Conservation (phyloP, 2,113 vertebrate species). For the Xyrauchen texanus region DNA sequence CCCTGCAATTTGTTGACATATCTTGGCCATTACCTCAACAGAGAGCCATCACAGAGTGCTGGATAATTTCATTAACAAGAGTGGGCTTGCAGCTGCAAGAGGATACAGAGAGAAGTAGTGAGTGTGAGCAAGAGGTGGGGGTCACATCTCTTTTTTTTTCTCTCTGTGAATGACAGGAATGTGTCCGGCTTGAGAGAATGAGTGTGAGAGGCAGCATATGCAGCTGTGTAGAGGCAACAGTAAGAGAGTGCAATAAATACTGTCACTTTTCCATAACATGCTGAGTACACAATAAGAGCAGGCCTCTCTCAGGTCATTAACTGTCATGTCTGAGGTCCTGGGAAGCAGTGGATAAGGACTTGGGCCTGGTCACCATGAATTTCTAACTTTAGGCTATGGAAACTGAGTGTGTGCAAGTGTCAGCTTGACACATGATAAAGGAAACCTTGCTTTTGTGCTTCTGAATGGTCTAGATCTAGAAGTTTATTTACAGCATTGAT, state of each 20-base stretch:
- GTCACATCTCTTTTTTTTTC: constrained; percentile 26
- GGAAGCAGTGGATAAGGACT: constrained; percentile 36
- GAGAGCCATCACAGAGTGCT: constrained; percentile 45
- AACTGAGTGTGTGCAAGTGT: constrained; percentile 28
- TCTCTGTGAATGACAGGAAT: constrained; percentile 56
- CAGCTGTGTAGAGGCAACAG: constrained; percentile 45
- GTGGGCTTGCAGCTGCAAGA: constrained; percentile 52
- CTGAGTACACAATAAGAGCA: constrained; percentile 34
- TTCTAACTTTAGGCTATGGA: constrained; percentile 3
- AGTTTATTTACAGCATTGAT: not conserved
- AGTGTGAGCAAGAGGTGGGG: constrained; percentile 18
- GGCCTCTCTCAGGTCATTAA: constrained; percentile 49
- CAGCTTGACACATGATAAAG: not conserved
- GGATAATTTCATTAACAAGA: constrained; percentile 56
- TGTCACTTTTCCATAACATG: constrained; percentile 23
- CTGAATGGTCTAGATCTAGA: not conserved
- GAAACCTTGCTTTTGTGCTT: constrained; percentile 8
- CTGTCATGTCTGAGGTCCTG: constrained; percentile 12
- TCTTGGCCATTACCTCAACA: constrained; percentile 49
- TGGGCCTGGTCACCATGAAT: not conserved
- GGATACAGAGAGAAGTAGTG: constrained; percentile 1
- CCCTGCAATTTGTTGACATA: constrained; percentile 55
- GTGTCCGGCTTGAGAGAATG: constrained; percentile 39
- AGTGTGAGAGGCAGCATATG: constrained; percentile 41
- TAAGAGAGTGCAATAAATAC: constrained; percentile 45